A percentile compares a stretch with the other conserved stretches of the same genome.
phyloP scores from a whole-genome alignment of 2,888 invertebrate species.

The Cynaeus angustus region DNA sequence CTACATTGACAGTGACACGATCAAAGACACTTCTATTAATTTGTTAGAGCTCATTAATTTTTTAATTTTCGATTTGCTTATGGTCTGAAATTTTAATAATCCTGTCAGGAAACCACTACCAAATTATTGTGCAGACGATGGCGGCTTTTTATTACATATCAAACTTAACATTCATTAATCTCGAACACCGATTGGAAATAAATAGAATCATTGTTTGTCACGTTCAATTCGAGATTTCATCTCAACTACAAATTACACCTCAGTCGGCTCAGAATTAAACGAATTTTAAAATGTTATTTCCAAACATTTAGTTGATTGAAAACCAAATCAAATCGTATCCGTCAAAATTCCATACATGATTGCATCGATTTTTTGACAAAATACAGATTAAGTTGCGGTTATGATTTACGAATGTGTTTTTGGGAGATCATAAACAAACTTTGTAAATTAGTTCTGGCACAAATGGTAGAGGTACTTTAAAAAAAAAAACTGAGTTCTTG shows the following conservation, averaged over 20 bases:
- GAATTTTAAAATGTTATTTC: constrained; percentile 28
- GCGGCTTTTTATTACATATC: constrained; percentile 21
- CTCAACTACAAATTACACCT: constrained; percentile 37
- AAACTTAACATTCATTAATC: constrained; percentile 39
- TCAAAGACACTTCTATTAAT: not conserved
- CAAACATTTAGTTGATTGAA: constrained; percentile 33
- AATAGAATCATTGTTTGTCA: constrained; percentile 44
- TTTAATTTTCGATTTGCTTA: not conserved
- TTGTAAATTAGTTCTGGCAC: too few species aligned
- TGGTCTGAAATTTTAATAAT: constrained; percentile 1
- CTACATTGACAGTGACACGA: constrained; percentile 24
- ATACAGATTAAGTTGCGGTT: too few species aligned
- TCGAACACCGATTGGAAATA: constrained; percentile 28
- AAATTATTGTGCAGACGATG: not conserved
- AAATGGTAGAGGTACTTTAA: too few species aligned
- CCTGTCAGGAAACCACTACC: not conserved
- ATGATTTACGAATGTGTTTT: too few species aligned
- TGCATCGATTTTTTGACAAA: too few species aligned
- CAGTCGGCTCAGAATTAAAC: constrained; percentile 6
- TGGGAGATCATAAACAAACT: too few species aligned
- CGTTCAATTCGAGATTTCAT: constrained; percentile 35
- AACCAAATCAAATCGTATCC: constrained; percentile 9
- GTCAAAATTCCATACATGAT: constrained; percentile 21
- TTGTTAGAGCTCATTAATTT: not conserved
- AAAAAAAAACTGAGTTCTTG: too few species aligned